phyloP scores from a whole-genome alignment of 2,113 vertebrate genomes.

The Trogon surrucura region DNA sequence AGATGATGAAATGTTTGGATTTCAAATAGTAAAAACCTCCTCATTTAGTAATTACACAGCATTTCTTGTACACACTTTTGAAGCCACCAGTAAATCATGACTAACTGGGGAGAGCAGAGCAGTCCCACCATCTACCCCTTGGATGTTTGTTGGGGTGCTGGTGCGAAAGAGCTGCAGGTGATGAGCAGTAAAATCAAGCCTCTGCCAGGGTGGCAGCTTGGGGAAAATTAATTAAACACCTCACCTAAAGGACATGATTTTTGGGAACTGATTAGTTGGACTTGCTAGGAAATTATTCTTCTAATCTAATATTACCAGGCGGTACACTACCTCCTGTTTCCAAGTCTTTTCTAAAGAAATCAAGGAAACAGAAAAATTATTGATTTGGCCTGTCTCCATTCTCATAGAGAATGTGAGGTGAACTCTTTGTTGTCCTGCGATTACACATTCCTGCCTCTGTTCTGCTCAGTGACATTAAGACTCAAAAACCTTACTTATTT shows the following conservation, averaged over 20 bases:
- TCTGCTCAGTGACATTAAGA: neutral
- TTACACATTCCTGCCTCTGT: neutral
- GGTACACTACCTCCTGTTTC: neutral
- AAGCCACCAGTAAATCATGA: neutral
- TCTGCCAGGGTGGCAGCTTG: neutral
- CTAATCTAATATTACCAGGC: neutral
- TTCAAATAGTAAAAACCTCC: neutral
- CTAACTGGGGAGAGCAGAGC: rapidly evolving
- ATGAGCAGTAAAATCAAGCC: neutral
- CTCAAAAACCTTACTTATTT: rapidly evolving
- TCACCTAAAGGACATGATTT: neutral
- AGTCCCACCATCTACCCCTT: rapidly evolving
- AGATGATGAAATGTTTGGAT: neutral
- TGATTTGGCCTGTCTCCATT: neutral
- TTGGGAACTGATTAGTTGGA: neutral
- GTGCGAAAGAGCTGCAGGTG: neutral
- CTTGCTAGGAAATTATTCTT: neutral
- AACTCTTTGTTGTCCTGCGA: neutral
- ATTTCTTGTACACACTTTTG: neutral
- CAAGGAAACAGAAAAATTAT: neutral
- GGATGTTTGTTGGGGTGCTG: neutral
- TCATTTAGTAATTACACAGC: neutral
- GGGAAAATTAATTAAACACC: neutral
- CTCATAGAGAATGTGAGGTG: neutral
- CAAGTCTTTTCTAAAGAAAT: neutral